These are phyloP conservation scores for Leucoptera coffeella DNA, from an alignment of 2,888 invertebrate genomes.

Conservation along the genomic window DNA sequence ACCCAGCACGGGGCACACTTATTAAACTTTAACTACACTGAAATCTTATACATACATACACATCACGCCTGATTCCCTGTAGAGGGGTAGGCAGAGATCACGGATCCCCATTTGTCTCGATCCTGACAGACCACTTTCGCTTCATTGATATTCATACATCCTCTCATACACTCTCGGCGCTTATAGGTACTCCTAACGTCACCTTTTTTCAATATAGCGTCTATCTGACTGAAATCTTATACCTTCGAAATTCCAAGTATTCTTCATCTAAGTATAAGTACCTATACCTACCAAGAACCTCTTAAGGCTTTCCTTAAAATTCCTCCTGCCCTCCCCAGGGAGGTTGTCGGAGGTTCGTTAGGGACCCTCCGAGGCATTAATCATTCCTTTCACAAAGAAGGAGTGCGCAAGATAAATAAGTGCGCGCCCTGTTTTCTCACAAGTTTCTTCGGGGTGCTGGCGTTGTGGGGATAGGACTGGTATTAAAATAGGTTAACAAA, in stretches of 20 bases:
- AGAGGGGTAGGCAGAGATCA: no score
- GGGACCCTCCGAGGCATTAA: slow-evolving; percentile 48
- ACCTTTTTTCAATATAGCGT: no score
- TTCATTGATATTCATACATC: no score
- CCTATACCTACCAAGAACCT: neutral
- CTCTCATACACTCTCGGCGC: no score
- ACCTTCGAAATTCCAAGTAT: neutral
- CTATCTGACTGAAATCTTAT: no score
- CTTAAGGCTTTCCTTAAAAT: slow-evolving; percentile 22
- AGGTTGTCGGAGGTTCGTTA: slow-evolving; percentile 25
- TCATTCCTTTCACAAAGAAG: slow-evolving; percentile 55
- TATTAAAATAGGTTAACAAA: no score
- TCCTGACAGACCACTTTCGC: no score
- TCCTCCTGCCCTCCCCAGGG: slow-evolving; percentile 15
- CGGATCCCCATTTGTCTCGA: no score
- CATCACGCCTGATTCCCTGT: no score
- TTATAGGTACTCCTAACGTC: no score
- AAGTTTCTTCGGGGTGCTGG: slow-evolving; percentile 22
- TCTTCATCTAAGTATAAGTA: neutral
- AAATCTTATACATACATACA: no score
- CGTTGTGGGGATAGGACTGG: slow-evolving; percentile 3
- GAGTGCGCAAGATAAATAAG: slow-evolving; percentile 50
- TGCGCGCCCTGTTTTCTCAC: slow-evolving; percentile 54
- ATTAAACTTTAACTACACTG: neutral
- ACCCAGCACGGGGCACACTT: neutral